A percentile compares a stretch with the other conserved stretches of the same genome.
phyloP scores from a whole-genome alignment of 2,888 invertebrate genomes.

The Tolmerus cingulatus region DNA sequence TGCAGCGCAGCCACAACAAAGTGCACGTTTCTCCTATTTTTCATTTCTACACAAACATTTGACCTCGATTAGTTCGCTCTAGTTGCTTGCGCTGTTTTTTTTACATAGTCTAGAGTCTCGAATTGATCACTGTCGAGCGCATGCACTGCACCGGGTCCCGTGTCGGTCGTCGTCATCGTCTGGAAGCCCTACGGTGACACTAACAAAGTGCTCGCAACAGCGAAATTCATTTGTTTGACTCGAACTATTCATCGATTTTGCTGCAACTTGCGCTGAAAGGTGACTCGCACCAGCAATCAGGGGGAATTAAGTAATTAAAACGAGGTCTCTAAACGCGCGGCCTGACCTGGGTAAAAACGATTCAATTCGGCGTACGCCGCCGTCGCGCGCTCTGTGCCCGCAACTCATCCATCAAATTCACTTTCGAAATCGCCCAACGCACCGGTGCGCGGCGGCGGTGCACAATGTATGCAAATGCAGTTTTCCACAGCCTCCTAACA shows the following conservation, averaged over 20 bases:
- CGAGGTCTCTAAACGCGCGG: background rate
- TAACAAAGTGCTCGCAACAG: background rate
- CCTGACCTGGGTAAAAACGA: background rate
- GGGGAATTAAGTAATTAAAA: background rate
- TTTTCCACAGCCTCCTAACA: slow-evolving; percentile 27
- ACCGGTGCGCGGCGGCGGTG: background rate
- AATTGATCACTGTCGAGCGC: slow-evolving; percentile 4
- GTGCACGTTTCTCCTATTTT: slow-evolving; percentile 14
- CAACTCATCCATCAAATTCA: slow-evolving; percentile 39
- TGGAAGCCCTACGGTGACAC: background rate
- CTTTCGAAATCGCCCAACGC: slow-evolving; percentile 38
- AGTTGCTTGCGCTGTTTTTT: background rate
- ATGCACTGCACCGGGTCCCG: background rate
- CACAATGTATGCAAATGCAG: slow-evolving; percentile 23
- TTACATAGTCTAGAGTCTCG: background rate
- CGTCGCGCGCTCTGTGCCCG: background rate
- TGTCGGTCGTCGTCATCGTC: background rate
- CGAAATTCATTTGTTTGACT: background rate
- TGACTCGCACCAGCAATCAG: background rate
- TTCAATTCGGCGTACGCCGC: background rate
- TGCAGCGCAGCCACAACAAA: background rate
- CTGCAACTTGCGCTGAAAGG: background rate
- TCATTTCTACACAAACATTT: slow-evolving; percentile 19
- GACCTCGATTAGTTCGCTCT: slow-evolving; percentile 30
- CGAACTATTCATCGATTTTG: background rate